phyloP scores from a whole-genome alignment of 2,797 vertebrate genomes.

The Lindbergichthys nudifrons region DNA sequence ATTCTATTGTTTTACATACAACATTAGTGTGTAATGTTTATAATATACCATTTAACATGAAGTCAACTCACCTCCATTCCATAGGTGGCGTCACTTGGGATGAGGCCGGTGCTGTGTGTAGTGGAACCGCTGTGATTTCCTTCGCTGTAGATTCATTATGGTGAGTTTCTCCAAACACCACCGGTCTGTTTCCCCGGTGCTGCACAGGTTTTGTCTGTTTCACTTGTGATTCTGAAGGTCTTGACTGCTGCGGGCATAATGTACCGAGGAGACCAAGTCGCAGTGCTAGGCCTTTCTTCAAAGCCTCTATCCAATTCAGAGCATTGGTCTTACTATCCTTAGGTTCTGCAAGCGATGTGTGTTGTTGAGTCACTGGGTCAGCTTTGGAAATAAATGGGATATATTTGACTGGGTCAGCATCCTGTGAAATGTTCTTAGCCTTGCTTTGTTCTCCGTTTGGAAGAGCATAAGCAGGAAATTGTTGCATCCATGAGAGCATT shows the following conservation, averaged over 20 bases:
- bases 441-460: constrained; percentile 2
- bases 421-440: constrained; percentile 5
- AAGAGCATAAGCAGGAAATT: not conserved
- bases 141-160: not conserved
- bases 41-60: not conserved
- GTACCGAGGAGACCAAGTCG: not conserved
- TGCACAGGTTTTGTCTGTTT: not conserved
- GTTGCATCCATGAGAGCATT: not conserved
- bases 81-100: not conserved
- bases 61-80: constrained; percentile 4
- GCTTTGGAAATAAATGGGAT: not conserved
- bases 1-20: not conserved
- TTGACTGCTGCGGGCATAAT: not conserved
- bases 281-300: not conserved
- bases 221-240: not conserved
- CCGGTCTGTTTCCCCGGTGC: not conserved
- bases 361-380: not conserved
- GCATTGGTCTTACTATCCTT: not conserved
- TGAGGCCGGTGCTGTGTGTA: not conserved
- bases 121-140: not conserved
- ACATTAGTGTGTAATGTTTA: not conserved
- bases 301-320: not conserved
- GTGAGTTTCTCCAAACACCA: not conserved
- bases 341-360: not conserved
- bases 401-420: not conserved